These are phyloP conservation scores for Rhabdomys dilectus DNA, from an alignment of 2,113 vertebrate genomes.

Conservation along the genomic window DNA sequence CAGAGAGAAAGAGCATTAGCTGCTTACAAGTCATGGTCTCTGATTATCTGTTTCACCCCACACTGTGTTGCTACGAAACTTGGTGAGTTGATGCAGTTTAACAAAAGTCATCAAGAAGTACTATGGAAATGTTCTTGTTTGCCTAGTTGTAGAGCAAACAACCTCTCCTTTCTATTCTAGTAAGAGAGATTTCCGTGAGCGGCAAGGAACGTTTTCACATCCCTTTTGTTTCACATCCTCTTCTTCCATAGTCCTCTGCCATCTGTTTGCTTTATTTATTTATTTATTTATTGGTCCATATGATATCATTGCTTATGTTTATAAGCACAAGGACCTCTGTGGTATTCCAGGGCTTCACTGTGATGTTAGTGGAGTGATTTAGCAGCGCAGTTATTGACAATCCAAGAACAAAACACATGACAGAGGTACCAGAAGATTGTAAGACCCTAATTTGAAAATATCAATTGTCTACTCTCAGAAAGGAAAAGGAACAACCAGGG, in stretches of 20 bases:
- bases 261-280: too few species aligned
- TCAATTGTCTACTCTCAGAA: background rate
- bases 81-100: background rate
- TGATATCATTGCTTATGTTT: conserved; percentile 16
- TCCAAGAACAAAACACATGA: background rate
- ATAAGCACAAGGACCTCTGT: background rate
- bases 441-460: background rate
- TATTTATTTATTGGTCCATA: background rate
- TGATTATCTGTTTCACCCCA: too few species aligned
- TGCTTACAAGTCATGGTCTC: background rate
- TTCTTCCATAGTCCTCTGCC: background rate
- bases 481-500: background rate
- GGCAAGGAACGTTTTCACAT: background rate
- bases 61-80: background rate
- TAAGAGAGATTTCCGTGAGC: background rate
- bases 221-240: background rate
- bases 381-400: background rate
- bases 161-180: background rate
- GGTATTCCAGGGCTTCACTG: background rate
- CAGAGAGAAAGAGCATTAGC: background rate
- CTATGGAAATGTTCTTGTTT: background rate
- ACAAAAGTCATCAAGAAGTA: background rate
- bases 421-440: background rate
- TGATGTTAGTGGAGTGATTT: background rate
- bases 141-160: background rate